Evolutionary conservation across 2,797 vertebrate genomes (phyloP), one percentile per base, ranked within the genome.

Genomic region (Octomys mimax): DNA sequence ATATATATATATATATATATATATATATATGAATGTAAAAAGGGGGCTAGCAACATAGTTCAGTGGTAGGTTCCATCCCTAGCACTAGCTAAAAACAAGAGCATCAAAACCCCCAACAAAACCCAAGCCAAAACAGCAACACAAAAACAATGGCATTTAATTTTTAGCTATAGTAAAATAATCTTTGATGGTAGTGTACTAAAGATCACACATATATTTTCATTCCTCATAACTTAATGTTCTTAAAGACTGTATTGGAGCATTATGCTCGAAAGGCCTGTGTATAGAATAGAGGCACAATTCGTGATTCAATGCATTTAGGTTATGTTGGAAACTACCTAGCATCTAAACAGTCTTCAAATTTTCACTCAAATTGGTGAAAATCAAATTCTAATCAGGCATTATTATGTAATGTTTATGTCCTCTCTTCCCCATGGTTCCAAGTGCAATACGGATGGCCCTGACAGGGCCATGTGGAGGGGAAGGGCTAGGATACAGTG

Each of bases 191-290:
- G 18, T 66, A 6, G 75, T 6, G 64, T 73, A 79, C 57, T 82
- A 19, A 46, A 92, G 31, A 2, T 81, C 42, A n/a, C 62, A 83
- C 14, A 13, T 26, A 49, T 57, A 79, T 62, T 84, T 93, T 70
- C 36, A 87, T 36, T 92, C 9, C 73, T 62, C 4, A 70, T 77
- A 89, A 81, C n/a, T 91, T 93, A 86, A 22, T 77, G 4, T 31
- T 78, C 10, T 5, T 87, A 91, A 94, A 96, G 75, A 87, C 5
- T 42, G 36, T 70, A 28, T 64, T 81, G 86, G 28, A 80, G n/a
- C 31, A 86, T n/a, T 78, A 54, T 78, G 75, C 26, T 85, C 90
- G 68, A 92, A 80, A 57, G 59, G 28, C 5, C 42, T 91, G 0
- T 82, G 6, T 68, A 24, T n/a, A 24, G 0, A 81, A 28, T 49